These are phyloP conservation scores for Brachyalestes nurse DNA, from an alignment of 2,797 vertebrate genomes.

Conservation along the genomic window DNA sequence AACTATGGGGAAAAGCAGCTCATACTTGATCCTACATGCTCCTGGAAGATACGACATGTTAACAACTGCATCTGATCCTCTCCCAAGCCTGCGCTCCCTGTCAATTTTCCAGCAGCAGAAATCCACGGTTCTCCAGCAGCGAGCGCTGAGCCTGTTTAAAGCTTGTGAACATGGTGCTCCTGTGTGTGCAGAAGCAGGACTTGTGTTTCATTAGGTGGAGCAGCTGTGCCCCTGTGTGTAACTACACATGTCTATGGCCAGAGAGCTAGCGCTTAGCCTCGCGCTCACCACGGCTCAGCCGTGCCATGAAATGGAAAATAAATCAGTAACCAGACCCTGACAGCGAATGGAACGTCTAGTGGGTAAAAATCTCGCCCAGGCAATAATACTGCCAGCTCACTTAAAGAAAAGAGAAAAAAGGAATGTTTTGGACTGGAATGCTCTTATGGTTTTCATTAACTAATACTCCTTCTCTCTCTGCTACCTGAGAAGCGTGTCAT, in stretches of 20 bases:
- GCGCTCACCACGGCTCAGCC: constrained; percentile 18
- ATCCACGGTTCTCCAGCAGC: constrained; percentile 19
- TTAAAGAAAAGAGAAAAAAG: constrained; percentile 1
- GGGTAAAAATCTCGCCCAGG: background rate
- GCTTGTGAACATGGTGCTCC: constrained; percentile 33
- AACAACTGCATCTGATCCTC: constrained; percentile 13
- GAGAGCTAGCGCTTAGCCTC: constrained; percentile 30
- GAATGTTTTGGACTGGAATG: background rate
- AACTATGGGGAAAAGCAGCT: background rate
- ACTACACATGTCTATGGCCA: constrained; percentile 34
- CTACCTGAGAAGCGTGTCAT: constrained; percentile 25
- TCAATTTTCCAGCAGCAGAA: constrained; percentile 33
- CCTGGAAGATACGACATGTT: background rate
- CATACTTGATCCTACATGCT: background rate
- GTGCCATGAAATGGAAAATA: constrained; percentile 42
- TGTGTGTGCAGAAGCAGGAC: constrained; percentile 31
- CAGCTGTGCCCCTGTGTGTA: constrained; percentile 36
- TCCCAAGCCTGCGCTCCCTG: background rate
- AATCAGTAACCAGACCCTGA: constrained; percentile 41
- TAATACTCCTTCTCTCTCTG: background rate
- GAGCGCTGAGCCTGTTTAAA: constrained; percentile 3
- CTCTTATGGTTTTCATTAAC: constrained; percentile 50
- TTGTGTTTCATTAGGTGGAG: constrained; percentile 45
- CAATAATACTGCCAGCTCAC: constrained; percentile 14
- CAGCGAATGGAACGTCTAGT: constrained; percentile 18